Evolutionary conservation across 2,888 invertebrate species (phyloP).

Genomic region (Strigamia crassipes): DNA sequence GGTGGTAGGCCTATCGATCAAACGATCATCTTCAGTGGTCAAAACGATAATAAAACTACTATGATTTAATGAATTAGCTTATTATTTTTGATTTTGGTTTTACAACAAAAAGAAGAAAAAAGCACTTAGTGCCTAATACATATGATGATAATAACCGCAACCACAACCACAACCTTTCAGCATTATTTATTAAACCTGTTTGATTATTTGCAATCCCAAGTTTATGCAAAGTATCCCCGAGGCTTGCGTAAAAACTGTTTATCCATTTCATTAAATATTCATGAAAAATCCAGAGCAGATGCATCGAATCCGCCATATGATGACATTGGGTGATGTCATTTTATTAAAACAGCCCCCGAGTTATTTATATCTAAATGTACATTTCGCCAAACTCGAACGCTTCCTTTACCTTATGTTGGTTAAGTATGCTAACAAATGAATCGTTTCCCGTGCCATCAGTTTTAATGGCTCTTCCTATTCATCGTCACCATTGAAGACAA

Average conservation of each 20-base stretch:
- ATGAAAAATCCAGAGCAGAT: conserved; percentile 34
- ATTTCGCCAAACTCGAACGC: neutral
- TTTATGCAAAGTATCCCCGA: conserved; percentile 2
- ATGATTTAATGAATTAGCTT: too few relatives aligned
- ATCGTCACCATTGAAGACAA: conserved; percentile 13
- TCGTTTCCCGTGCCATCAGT: neutral
- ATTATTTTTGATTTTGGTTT: too few relatives aligned
- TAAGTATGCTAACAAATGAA: conserved; percentile 16
- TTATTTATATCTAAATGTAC: conserved; percentile 31
- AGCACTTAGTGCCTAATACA: too few relatives aligned
- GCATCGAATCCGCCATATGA: conserved; percentile 22
- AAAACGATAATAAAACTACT: too few relatives aligned
- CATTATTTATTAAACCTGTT: conserved; percentile 28
- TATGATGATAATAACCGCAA: neutral
- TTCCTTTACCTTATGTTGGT: neutral
- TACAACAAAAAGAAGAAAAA: too few relatives aligned
- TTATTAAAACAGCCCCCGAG: conserved; percentile 10
- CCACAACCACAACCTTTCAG: neutral
- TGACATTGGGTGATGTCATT: conserved; percentile 42
- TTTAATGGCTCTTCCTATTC: conserved; percentile 11
- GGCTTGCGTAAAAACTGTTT: conserved; percentile 32
- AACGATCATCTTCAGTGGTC: too few relatives aligned
- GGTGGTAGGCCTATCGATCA: too few relatives aligned
- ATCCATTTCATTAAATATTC: conserved; percentile 40
- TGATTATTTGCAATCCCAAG: conserved; percentile 25